Conservation (phyloP, 2,888 invertebrate species). For the Pseudococcus longispinus region DNA sequence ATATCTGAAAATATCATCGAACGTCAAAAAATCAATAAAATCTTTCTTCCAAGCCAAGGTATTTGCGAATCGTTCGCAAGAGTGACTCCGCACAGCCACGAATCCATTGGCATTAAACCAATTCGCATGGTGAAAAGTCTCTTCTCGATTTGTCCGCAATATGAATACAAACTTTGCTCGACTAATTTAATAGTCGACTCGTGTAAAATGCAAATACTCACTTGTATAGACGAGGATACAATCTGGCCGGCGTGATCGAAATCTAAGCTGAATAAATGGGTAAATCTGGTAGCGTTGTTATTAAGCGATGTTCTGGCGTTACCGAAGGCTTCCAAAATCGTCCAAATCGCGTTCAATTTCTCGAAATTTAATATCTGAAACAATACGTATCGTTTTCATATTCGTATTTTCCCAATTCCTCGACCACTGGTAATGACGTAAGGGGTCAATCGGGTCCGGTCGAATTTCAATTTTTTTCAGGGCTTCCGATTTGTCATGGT, state of each 20-base stretch:
- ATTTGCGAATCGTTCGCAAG: background rate
- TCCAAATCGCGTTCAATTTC: conserved; percentile 82
- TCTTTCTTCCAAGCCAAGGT: background rate
- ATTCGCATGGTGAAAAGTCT: background rate
- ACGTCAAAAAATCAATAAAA: background rate
- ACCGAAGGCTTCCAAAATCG: conserved; percentile 88
- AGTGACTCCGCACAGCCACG: background rate
- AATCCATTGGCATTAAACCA: conserved; percentile 3
- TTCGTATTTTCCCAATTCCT: too few species aligned
- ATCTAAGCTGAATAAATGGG: conserved; percentile 90
- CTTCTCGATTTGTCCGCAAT: background rate
- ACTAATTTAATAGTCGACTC: conserved; percentile 28
- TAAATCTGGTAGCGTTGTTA: conserved; percentile 86
- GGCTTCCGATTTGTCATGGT: too few species aligned
- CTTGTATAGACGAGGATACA: conserved; percentile 88
- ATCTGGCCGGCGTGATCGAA: conserved; percentile 93
- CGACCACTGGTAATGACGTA: too few species aligned
- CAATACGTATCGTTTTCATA: background rate
- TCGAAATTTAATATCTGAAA: conserved; percentile 73
- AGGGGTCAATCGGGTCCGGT: too few species aligned
- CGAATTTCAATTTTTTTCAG: too few species aligned
- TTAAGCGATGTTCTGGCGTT: conserved; percentile 86
- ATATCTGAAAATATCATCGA: conserved; percentile 63
- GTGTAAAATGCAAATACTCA: conserved; percentile 60
- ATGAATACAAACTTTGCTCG: background rate